Percentiles rank a stretch among this genome's conserved stretches.
These are phyloP conservation scores for Cremastinae sp. DNA, from an alignment of 2,888 invertebrate species.

Conservation along the genomic window DNA sequence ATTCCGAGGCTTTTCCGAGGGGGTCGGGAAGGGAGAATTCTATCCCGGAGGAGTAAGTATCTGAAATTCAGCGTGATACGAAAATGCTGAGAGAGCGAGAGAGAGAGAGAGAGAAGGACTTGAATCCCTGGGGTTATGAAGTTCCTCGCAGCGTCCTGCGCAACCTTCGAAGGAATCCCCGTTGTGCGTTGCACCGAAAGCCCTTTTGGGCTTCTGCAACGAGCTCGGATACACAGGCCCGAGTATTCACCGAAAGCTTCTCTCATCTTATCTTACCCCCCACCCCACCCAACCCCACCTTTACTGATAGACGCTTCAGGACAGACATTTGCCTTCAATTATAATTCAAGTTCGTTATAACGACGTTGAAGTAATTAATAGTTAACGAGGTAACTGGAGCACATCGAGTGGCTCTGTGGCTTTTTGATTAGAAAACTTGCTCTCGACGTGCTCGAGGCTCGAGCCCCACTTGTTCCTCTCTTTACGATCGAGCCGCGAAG, in stretches of 20 bases:
- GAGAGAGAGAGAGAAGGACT: slow-evolving; percentile 7
- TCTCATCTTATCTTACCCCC: slow-evolving; percentile 2
- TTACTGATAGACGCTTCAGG: slow-evolving; percentile 14
- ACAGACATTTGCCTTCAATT: slow-evolving; percentile 48
- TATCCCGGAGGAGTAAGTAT: slow-evolving; percentile 36
- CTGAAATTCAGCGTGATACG: slow-evolving; percentile 42
- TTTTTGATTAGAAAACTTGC: slow-evolving; percentile 51
- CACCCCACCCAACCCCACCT: slow-evolving; percentile 3
- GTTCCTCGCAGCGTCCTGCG: slow-evolving; percentile 21
- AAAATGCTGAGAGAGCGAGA: slow-evolving; percentile 2
- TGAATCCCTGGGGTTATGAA: slow-evolving; percentile 36
- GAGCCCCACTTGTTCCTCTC: not conserved
- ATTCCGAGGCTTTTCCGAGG: slow-evolving; percentile 31
- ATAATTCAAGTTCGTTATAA: slow-evolving; percentile 46
- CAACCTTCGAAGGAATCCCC: slow-evolving; percentile 18
- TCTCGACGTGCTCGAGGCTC: not conserved
- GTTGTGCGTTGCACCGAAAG: slow-evolving; percentile 39
- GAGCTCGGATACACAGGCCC: not conserved
- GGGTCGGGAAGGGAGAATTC: not conserved
- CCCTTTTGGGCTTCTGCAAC: slow-evolving; percentile 10
- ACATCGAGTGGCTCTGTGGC: slow-evolving; percentile 32
- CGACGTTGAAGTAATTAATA: slow-evolving; percentile 51
- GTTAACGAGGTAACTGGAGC: slow-evolving; percentile 44
- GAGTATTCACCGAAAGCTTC: slow-evolving; percentile 10
- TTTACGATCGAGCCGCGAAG: too few relatives aligned